Evolutionary conservation across 2,888 invertebrate genomes (phyloP).

Genomic region (Pristionchus japonicus): DNA sequence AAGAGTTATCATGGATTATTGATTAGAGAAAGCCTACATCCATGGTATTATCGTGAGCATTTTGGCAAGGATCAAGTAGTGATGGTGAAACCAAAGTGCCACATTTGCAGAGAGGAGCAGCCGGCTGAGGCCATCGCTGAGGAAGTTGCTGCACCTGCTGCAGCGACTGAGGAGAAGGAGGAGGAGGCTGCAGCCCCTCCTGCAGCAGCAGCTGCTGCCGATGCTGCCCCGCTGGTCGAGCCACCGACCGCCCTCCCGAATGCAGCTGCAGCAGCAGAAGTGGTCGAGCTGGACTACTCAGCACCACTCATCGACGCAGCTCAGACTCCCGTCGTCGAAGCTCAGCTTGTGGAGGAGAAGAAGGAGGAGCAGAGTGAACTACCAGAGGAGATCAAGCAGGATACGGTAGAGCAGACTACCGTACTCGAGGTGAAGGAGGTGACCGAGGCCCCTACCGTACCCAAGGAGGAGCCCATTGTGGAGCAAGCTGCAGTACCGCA

Average conservation of each 20-base stretch:
- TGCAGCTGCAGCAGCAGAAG: background rate
- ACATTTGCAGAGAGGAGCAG: slow-evolving; percentile 22
- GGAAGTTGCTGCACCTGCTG: background rate
- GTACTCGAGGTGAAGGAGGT: background rate
- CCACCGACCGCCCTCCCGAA: background rate
- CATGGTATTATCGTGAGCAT: too few species aligned
- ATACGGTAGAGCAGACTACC: background rate
- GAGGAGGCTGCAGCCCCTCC: background rate
- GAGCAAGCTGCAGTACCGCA: too few species aligned
- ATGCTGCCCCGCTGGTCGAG: background rate
- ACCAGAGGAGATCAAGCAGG: background rate
- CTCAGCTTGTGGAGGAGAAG: background rate
- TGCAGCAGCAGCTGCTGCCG: background rate
- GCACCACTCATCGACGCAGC: background rate
- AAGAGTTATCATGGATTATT: background rate
- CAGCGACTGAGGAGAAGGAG: background rate
- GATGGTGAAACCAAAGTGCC: background rate
- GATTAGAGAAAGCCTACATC: too few species aligned
- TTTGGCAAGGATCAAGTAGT: background rate
- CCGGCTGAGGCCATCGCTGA: background rate
- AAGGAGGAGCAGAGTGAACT: background rate
- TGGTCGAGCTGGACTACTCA: slow-evolving; percentile 8
- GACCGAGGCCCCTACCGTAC: background rate
- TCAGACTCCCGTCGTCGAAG: slow-evolving; percentile 5
- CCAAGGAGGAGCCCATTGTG: background rate